Base-by-base conservation (phyloP, 1,140 invertebrate species). In the Xylocopa sonorina region DNA sequence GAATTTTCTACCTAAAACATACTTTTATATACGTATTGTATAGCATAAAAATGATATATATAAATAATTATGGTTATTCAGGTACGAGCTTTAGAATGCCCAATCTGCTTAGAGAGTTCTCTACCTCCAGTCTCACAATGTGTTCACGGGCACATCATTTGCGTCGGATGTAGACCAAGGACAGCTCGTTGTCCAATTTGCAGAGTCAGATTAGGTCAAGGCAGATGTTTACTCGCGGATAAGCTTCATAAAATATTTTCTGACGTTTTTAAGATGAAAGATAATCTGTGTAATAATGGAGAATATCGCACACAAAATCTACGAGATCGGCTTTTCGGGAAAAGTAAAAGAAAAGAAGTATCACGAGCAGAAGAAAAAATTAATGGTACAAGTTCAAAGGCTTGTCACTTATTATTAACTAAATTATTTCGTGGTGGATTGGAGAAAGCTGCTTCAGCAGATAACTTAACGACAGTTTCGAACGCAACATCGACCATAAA, bases 81-180 rank as follows among this genome's bases (percentile, higher is more conserved):
- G 85, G 62, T 94, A 91, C 80, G 94, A 57, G 92, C 94, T 55
- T 90, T 96, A 48, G 95, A 96, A 87, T 96, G 95, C 84, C 95
- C 95, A 9, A 88, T 93, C 53, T 92, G 93, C 93, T 51, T 95
- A 46, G 94, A 95, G 78, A 95, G 94, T 50, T 94, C 95, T 38
- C 80, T 92, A 32, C 94, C 95, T 2, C 95, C 95, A 4, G 94
- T 94, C 0, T 94, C 94, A 57, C 95, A 96, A 87, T 96, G 95
- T 82, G 94, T 95, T 51, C 95, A 95, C 77, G 95, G 95, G 12
- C 95, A 96, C 78, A 91, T 95, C 24, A 90, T 95, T 5, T 96
- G 95, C 83, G 92, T 94, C 7, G 90, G 93, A 51, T 95, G 95
- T 84, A 93, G 95, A 63, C 88, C 93, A 9, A 94, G 94, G 78